Evolutionary conservation across 1,140 invertebrate species (phyloP), one percentile per base, ranked within the genome.

Genomic region (Oncopeltus fasciatus): DNA sequence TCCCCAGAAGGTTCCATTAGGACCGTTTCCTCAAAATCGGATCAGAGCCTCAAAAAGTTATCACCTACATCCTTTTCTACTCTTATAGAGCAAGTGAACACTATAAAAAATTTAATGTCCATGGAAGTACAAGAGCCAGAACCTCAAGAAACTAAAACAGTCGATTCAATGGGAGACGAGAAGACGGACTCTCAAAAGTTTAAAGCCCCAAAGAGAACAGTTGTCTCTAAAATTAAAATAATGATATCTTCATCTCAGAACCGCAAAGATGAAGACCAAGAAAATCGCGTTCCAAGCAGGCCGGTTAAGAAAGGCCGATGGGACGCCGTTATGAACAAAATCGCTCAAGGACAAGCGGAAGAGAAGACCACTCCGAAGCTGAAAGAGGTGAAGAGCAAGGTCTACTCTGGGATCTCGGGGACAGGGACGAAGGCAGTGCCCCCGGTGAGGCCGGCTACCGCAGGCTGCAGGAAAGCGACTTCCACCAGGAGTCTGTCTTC

Each of bases 281-380:
- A 68, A 59, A 68, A 67, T 57, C 26, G 60, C 68, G 29, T 65
- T 65, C 65, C 0, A 70, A 29, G 21, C 8, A 69, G 74, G 16
- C 64, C 64, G 44, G 71, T 72, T 16, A 57, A 57, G 62, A 66
- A 64, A 47, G 62, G 73, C 68, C 5, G 83, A 83, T 87, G 87
- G 80, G 86, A 90, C 69, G 86, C 82, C 47, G 84, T 90, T 43
- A 84, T 88, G 80, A 87, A 83, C 73, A 89, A 89, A 73, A 86
- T 87, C 57, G 81, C 83, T 24, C 84, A 83, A 67, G 81, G 81
- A 33, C 85, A 87, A 69, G 78, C 74, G 21, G 82, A 86, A 67
- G 67, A 67, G 21, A 82, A 83, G 69, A 76, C 74, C n/a, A 85
- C 84, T 66, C 78, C 74, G 0, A 81, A 83, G 56, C 62, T 72